Base-by-base conservation (phyloP, 1,140 invertebrate genomes). In the Drosophila miranda region DNA sequence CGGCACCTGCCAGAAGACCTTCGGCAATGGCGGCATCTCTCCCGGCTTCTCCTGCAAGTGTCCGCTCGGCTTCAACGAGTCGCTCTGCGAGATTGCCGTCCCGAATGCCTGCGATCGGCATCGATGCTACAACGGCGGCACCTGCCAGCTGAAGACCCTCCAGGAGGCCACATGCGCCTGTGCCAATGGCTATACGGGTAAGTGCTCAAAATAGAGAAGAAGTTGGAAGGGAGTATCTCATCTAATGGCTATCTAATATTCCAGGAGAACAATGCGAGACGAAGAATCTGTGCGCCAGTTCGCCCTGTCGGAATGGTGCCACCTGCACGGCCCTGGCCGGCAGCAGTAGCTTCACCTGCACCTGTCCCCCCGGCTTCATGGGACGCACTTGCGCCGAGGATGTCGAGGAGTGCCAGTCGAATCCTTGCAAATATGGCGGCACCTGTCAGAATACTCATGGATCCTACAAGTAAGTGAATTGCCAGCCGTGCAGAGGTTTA, bases 31-130 rank as follows among this genome's bases (percentile, higher is more conserved):
- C 11, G 92, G 92, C 23, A 38, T 38, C 34, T 38, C 34, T 11
- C 96, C 96, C 0, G 94, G 94, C 13, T 98, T 98, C 92, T 93
- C 93, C 57, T 99, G 98, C 92, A 92, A 94, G 58, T 98, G 97
- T 92, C 95, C 97, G 2, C 92, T 98, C 57, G 98, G 98, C 14
- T 99, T 95, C 92, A 95, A 95, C 54, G 98, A 97, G 8, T 97
- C 95, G 1, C 93, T 99, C 8, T 99, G 98, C 92, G 98, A 99
- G 92, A 96, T 98, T 69, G 93, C 94, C 4, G 94, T 98, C 45
- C 94, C 95, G 2, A 98, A 98, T 91, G 96, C 96, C 8, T 99
- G 98, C 91, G 97, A 98, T 92, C 95, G 94, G 1, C 93, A 93
- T 42, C 97, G 97, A 0, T 99, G 97, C 90, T 91, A 94, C 66